Percentiles rank a stretch among this genome's conserved stretches.
phyloP scores from a whole-genome alignment of 2,888 invertebrate genomes.

The Yponomeuta plumbellus region DNA sequence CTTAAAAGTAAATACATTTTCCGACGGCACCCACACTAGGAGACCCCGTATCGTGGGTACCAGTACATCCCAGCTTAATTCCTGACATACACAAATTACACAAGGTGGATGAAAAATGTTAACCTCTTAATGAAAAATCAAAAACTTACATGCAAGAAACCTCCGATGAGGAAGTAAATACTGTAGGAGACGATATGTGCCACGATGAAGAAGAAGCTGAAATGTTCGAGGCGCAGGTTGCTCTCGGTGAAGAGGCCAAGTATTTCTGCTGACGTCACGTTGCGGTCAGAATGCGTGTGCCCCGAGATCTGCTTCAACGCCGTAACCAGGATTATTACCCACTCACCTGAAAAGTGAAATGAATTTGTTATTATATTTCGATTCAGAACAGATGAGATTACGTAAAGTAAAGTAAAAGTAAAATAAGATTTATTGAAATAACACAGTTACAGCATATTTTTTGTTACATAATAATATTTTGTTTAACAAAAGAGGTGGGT shows the following conservation, averaged over 20 bases:
- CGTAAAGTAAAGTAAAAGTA: too few species aligned
- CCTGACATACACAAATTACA: too few species aligned
- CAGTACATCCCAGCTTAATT: too few species aligned
- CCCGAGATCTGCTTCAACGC: slow-evolving; percentile 75
- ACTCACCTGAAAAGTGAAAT: slow-evolving; percentile 75
- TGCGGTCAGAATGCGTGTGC: slow-evolving; percentile 47
- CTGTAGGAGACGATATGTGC: slow-evolving; percentile 73
- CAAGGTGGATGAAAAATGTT: not conserved
- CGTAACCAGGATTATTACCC: slow-evolving; percentile 80
- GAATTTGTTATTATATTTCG: not conserved
- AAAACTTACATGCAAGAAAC: slow-evolving; percentile 80
- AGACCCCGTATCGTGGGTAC: too few species aligned
- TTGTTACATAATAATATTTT: too few species aligned
- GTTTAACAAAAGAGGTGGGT: too few species aligned
- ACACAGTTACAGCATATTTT: too few species aligned
- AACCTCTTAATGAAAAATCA: not conserved
- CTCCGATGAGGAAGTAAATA: slow-evolving; percentile 80
- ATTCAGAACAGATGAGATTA: too few species aligned
- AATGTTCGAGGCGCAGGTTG: slow-evolving; percentile 71
- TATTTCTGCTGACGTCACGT: slow-evolving; percentile 51
- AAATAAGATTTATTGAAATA: too few species aligned
- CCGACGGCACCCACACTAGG: too few species aligned
- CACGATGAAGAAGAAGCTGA: slow-evolving; percentile 61
- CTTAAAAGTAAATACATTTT: too few species aligned
- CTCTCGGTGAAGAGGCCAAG: slow-evolving; percentile 60